Evolutionary conservation across 2,797 vertebrate species (phyloP).

Genomic region (Morelia viridis): DNA sequence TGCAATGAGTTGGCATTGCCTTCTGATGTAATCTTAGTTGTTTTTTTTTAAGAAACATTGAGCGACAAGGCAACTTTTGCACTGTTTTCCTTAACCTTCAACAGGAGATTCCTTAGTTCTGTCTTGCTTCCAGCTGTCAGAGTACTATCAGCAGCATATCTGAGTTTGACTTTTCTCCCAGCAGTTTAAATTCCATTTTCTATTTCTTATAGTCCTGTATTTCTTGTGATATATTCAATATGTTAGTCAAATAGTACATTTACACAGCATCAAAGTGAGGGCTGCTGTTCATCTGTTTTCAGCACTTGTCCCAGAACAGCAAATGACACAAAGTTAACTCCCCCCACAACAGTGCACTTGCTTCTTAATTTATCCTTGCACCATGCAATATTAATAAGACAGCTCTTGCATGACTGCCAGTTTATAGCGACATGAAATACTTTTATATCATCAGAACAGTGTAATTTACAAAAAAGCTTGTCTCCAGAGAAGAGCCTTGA

Average conservation of each 20-base stretch:
- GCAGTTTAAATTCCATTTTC: neutral
- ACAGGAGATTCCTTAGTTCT: neutral
- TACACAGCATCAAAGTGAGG: neutral
- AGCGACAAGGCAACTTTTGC: neutral
- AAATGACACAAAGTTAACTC: neutral
- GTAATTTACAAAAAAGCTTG: conserved; percentile 17
- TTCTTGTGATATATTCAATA: neutral
- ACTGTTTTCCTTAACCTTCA: neutral
- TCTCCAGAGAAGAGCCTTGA: conserved; percentile 35
- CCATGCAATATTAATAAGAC: conserved; percentile 42
- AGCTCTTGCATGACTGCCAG: neutral
- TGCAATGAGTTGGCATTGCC: neutral
- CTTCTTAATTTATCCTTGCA: conserved; percentile 38
- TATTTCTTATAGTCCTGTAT: neutral
- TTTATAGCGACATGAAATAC: conserved; percentile 25
- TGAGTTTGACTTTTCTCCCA: neutral
- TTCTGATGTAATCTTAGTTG: neutral
- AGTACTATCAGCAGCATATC: neutral
- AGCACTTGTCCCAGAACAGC: fast-evolving
- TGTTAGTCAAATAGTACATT: neutral
- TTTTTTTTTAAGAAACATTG: neutral
- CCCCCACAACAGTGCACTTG: fast-evolving
- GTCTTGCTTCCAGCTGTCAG: neutral
- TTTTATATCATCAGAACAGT: conserved; percentile 31
- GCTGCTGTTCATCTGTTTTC: fast-evolving